Evolutionary conservation across 2,797 vertebrate genomes (phyloP), one percentile per base, ranked within the genome.

Genomic region (Brachymystax lenok): DNA sequence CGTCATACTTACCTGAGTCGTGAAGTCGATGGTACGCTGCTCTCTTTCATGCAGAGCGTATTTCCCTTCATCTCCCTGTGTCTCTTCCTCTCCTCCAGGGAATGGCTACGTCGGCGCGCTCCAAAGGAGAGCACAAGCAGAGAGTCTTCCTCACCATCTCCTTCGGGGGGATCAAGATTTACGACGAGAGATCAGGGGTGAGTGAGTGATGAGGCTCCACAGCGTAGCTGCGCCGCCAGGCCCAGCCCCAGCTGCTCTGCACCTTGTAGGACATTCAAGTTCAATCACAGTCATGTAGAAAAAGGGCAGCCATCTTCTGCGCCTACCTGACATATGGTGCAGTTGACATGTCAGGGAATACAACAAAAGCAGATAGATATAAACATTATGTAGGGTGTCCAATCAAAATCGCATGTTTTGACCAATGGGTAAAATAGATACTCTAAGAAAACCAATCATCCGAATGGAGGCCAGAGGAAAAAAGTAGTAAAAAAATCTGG

Each of bases 131-230:
- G 83, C 98, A 99, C 94, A 99, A 99, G 93, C 98, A 98, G 92
- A 96, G 98, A 85, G 93, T 99, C 91, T 98, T 98, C 94, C 89
- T 99, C 91, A 98, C 97, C 40, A 94, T 99, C 88, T 99, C 98
- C 82, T 99, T 99, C 79, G 97, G 97, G 82, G 98, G 98, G 88
- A 99, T 99, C 94, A 98, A 98, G 94, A 98, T 99, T 92, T 99
- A 98, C 80, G 98, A 99, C 83, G 98, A 99, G 89, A 96, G 97
- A 95, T 97, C 97, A 79, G 98, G 97, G 94, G 98, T 99, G 93
- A 98, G 86, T 85, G 78, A 77, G 74, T 4, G 6, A 70, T 30
- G 0, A 69, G 77, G 77, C 19, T 19, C 59, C 59, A 61, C n/a
- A 5, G 21, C 59, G 21, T 21, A 61, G 21, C 59, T 13, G 21